Evolutionary conservation across 2,888 invertebrate species (phyloP), one percentile per base, ranked within the genome.

Genomic region (Atethmia centrago): DNA sequence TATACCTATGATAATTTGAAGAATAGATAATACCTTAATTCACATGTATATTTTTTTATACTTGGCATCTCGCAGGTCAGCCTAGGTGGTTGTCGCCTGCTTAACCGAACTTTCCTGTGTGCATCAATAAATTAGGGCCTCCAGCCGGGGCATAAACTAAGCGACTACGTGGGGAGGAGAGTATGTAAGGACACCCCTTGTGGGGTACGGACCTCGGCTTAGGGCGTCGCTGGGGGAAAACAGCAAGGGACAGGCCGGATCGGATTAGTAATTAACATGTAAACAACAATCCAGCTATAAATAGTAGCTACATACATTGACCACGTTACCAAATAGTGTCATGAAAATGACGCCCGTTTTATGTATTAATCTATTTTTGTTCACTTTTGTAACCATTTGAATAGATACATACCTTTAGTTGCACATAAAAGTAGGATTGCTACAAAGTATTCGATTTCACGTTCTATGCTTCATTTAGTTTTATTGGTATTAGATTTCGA

Each of bases 401-500:
- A 63, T 31, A 58, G 12, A 67, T 51, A 62, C 10, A 45, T 59
- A 53, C 53, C 5, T 56, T 55, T 47, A 53, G 31, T 61, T 42
- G 49, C 25, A 47, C 42, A 16, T 28, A 51, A 79, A 25, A 51
- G n/a, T 71, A 36, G 45, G 7, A 72, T 84, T 25, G 28, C 47
- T 66, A 42, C 49, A 61, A 73, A 77, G 66, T 47, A 53, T 72
- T 72, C 64, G 59, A 63, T 70, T 78, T 71, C 76, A 78, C 58
- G 63, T 63, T 80, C 28, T 59, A 70, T 55, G 72, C 77, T 63
- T 71, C 75, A 77, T 85, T 82, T 71, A 76, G 49, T 77, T 82
- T 85, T 71, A 83, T 80, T 68, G 55, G 63, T 78, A 80, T 76
- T 74, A 77, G 58, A 45, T 76, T 74, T 67, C 72, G 62, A 76